These are phyloP conservation scores for Maconellicoccus hirsutus DNA, from an alignment of 1,140 invertebrate species.

Conservation along the genomic window DNA sequence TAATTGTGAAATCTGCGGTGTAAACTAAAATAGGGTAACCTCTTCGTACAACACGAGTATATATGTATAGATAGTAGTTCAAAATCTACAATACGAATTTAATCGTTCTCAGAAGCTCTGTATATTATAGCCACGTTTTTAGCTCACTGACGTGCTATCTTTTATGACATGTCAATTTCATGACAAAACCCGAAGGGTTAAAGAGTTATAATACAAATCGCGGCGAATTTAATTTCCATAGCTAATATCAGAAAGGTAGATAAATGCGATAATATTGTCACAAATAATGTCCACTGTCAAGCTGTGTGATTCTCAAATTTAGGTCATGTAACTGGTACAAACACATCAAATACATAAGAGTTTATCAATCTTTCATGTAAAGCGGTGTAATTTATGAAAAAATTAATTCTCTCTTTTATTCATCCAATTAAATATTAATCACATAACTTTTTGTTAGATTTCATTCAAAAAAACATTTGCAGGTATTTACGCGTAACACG, in stretches of 20 bases:
- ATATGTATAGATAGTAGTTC: no score
- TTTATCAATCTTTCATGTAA: not conserved
- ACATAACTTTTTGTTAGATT: not conserved
- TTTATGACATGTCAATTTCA: not conserved
- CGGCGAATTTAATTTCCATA: not conserved
- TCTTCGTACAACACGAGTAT: no score
- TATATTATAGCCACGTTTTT: not conserved
- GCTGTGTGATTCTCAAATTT: not conserved
- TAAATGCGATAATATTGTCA: not conserved
- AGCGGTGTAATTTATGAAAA: not conserved
- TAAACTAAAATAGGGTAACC: no score
- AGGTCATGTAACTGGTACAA: not conserved
- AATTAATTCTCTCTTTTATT: not conserved
- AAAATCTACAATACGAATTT: no score
- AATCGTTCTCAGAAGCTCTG: not conserved
- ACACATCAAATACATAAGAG: not conserved
- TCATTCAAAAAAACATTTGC: not conserved
- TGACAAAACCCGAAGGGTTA: not conserved
- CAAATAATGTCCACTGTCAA: not conserved
- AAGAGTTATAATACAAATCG: slow-evolving; percentile 1
- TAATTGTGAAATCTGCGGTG: no score
- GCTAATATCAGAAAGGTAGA: not conserved
- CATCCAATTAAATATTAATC: not conserved
- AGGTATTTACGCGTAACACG: not conserved
- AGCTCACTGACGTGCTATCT: not conserved